Evolutionary conservation across 92 coral and sea anemone species (phyloP).

Genomic region (Paramuricea clavata): DNA sequence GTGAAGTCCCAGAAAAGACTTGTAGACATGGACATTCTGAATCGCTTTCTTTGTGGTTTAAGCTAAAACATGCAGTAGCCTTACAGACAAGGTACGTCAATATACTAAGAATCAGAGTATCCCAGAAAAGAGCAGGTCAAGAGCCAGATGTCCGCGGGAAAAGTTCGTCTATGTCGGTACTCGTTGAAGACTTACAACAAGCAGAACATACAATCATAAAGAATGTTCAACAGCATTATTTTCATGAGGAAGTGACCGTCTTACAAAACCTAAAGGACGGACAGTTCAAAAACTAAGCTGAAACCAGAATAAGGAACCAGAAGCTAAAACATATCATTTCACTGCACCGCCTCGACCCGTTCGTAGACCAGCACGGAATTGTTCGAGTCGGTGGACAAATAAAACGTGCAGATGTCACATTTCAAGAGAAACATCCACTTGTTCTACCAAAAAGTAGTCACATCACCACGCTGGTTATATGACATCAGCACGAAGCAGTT

Average conservation of each 20-base stretch:
- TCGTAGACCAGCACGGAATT: conserved; percentile 35
- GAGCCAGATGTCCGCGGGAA: not conserved
- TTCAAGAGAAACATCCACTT: conserved; percentile 31
- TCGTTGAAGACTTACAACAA: conserved; percentile 26
- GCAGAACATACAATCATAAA: conserved; percentile 51
- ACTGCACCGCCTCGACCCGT: conserved; percentile 50
- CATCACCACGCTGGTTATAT: not conserved
- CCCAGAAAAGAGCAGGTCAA: not conserved
- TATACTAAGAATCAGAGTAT: no score
- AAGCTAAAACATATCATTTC: conserved; percentile 41
- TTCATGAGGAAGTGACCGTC: conserved; percentile 45
- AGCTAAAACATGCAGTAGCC: no score
- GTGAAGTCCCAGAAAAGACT: no score
- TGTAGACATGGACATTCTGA: no score
- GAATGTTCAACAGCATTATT: conserved; percentile 42
- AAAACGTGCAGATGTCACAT: conserved; percentile 21
- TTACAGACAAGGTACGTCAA: no score
- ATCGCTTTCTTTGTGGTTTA: no score
- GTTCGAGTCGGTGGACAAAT: conserved; percentile 52
- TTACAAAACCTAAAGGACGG: not conserved
- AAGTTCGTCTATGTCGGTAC: not conserved
- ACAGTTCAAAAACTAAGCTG: not conserved
- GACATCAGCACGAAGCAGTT: no score
- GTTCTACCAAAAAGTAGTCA: conserved; percentile 16
- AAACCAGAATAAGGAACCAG: conserved; percentile 29